Conservation (phyloP, 2,113 vertebrate genomes). For the Opisthocomus hoazin region DNA sequence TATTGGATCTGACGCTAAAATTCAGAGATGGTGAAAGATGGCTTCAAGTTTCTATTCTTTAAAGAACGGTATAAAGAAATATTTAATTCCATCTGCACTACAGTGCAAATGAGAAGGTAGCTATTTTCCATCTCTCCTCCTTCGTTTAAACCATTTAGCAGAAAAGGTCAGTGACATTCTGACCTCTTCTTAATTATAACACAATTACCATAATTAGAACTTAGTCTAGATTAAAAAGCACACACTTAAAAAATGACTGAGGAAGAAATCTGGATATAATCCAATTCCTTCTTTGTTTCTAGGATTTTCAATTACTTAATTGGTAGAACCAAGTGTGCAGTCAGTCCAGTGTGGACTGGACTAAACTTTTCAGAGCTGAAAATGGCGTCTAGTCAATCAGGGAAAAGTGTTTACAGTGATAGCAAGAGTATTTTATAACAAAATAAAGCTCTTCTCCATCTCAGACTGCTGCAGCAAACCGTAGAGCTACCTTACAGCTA, state of each 20-base stretch:
- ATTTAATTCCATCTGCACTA: background rate
- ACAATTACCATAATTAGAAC: slow-evolving; percentile 17
- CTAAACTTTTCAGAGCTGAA: background rate
- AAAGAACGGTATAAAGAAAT: background rate
- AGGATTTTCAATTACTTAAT: background rate
- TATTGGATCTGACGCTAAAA: background rate
- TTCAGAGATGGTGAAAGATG: background rate
- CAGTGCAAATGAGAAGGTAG: background rate
- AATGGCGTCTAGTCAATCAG: background rate
- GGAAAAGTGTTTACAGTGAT: background rate
- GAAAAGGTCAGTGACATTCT: background rate
- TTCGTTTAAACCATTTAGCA: background rate
- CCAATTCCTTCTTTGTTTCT: background rate
- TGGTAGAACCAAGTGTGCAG: background rate
- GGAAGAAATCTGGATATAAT: background rate
- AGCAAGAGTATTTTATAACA: background rate
- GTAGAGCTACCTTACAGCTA: background rate
- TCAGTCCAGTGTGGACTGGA: background rate
- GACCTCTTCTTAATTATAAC: background rate
- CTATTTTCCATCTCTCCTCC: background rate
- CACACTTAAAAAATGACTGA: background rate
- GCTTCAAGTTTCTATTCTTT: background rate
- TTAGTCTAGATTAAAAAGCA: background rate
- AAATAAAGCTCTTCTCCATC: background rate
- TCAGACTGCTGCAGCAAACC: background rate